These are phyloP conservation scores for Habroteleia sp. DNA, from an alignment of 2,888 invertebrate species.

Conservation along the genomic window DNA sequence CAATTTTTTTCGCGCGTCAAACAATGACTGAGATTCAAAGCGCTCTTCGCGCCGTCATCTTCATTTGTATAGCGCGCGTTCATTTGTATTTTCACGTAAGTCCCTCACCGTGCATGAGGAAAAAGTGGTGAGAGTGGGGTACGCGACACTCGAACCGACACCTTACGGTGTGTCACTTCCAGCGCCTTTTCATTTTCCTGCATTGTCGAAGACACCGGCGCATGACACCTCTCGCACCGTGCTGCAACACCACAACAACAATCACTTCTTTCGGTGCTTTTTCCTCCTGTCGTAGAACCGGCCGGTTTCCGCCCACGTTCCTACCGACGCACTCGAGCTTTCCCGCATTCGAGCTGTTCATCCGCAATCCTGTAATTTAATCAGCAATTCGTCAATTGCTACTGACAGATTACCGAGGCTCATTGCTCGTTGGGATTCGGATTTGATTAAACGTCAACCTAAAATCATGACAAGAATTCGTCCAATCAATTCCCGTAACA, in stretches of 20 bases:
- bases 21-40: conserved; percentile 24
- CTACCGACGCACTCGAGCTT: conserved; percentile 21
- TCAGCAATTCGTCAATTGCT: not conserved
- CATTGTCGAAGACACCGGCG: conserved; percentile 24
- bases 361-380: conserved; percentile 24
- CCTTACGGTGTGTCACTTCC: conserved; percentile 51
- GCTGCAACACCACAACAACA: not conserved
- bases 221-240: conserved; percentile 9
- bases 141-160: conserved; percentile 28
- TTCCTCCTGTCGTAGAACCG: conserved; percentile 27
- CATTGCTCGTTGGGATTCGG: not conserved
- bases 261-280: conserved; percentile 41
- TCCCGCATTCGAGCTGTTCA: conserved; percentile 36
- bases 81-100: conserved; percentile 38
- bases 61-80: conserved; percentile 37
- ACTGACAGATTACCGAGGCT: not conserved
- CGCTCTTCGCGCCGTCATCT: conserved; percentile 27
- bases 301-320: conserved; percentile 32
- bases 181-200: conserved; percentile 41
- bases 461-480: not conserved
- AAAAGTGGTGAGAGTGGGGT: conserved; percentile 21
- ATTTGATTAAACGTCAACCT: not conserved
- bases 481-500: no score
- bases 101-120: conserved; percentile 23
- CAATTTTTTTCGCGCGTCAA: conserved; percentile 23